Evolutionary conservation across 2,113 vertebrate genomes (phyloP), one percentile per base, ranked within the genome.

Genomic region (Crocuta crocuta): DNA sequence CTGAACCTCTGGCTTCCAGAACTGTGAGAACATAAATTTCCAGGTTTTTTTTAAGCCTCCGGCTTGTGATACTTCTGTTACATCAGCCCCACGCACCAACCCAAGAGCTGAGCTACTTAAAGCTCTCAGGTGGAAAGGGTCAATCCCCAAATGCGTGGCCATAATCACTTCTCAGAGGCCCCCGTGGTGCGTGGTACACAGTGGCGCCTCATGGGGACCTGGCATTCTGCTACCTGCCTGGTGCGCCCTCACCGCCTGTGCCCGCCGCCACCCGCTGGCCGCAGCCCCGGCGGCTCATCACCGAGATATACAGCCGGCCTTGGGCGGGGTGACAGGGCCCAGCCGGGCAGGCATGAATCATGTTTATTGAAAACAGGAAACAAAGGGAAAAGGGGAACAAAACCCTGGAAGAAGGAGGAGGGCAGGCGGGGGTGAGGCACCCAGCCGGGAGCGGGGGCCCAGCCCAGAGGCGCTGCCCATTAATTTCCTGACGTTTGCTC

Each of bases 401-500:
- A 96, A 94, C 68, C 83, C 55, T 66, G 95, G 70, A 68, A 23
- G 12, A 21, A 66, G 71, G 31, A 55, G 76, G 33, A 1, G 19
- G 86, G 83, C 84, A 10, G 70, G 50, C 0, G 0, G 79, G 61
- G 50, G 48, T 0, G 53, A 98, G 88, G 93, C 33, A 48, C 50
- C 63, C 95, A 9, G 97, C 50, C 43, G 89, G 92, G 55, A 10
- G 45, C 7, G 8, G n/a, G 53, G 26, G 89, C 33, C 33, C 31
- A 3, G 71, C 15, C 6, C 5, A 13, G 76, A 79, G 74, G 76
- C 96, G 33, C 94, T 73, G 96, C 78, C 91, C 89, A 98, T 99
- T 99, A 95, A 98, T 99, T 98, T 98, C 96, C 95, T 71, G 88
- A 74, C 91, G 97, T 97, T 98, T 97, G 98, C 97, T 97, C 95